Evolutionary conservation across 2,797 vertebrate species (phyloP).

Genomic region (Hafferia zeledoni): DNA sequence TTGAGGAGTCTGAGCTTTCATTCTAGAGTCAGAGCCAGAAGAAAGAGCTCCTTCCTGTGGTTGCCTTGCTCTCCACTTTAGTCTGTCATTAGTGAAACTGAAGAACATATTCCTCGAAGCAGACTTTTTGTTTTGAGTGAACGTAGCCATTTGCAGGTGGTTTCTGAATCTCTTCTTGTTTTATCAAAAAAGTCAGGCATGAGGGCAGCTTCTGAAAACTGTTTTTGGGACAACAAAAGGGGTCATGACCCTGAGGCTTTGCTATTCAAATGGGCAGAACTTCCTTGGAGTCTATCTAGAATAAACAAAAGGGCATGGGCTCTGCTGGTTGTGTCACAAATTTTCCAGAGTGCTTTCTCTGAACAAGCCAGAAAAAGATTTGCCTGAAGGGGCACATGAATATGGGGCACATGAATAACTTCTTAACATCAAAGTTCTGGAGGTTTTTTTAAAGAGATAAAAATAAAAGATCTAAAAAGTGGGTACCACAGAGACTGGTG

Average conservation of each 20-base stretch:
- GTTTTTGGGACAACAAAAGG: neutral
- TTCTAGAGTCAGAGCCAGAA: neutral
- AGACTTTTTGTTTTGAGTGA: neutral
- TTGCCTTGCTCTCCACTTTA: neutral
- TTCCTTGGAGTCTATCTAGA: neutral
- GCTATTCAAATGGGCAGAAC: neutral
- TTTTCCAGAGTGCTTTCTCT: conserved; percentile 14
- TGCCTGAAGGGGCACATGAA: neutral
- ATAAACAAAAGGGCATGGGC: neutral
- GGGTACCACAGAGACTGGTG: neutral
- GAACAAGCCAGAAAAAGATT: neutral
- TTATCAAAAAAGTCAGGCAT: neutral
- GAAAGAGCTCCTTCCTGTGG: neutral
- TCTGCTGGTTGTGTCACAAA: neutral
- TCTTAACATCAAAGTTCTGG: neutral
- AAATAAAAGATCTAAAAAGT: neutral
- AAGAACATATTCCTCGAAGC: neutral
- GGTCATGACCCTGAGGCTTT: neutral
- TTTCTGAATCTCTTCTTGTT: neutral
- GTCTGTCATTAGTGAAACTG: neutral
- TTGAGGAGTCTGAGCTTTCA: neutral
- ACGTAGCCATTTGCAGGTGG: neutral
- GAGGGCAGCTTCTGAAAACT: neutral
- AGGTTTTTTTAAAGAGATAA: neutral
- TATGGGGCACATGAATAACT: neutral